A percentile compares a stretch with the other conserved stretches of the same genome.
phyloP scores from a whole-genome alignment of 1,140 invertebrate genomes.

The Liolophura sinensis region DNA sequence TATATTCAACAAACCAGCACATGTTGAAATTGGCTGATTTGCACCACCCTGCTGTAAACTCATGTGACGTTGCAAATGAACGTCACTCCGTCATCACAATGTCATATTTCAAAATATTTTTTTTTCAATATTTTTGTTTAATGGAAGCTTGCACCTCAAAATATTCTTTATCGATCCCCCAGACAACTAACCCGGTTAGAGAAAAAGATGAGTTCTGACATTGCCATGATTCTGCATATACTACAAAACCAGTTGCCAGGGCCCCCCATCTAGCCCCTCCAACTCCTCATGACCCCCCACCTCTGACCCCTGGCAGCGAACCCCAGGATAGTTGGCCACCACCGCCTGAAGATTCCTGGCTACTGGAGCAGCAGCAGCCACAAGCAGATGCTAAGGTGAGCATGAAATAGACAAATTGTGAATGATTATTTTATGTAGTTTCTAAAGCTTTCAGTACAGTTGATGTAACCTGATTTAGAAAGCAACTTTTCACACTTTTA shows the following conservation, averaged over 20 bases:
- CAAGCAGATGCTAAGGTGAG: constrained; percentile 4
- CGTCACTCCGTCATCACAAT: too few species aligned
- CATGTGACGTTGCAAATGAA: too few species aligned
- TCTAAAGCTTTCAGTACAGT: neutral
- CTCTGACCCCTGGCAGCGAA: constrained; percentile 13
- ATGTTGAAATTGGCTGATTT: too few species aligned
- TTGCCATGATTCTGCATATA: constrained; percentile 48
- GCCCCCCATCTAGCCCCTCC: neutral
- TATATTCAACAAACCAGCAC: too few species aligned
- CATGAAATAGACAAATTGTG: neutral
- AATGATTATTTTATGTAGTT: neutral
- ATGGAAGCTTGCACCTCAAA: neutral
- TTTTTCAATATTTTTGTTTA: too few species aligned
- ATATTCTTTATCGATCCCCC: constrained; percentile 6
- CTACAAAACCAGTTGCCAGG: constrained; percentile 29
- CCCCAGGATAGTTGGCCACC: constrained; percentile 22
- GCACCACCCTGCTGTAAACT: too few species aligned
- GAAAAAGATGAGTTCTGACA: constrained; percentile 52
- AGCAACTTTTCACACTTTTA: too few species aligned
- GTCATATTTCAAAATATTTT: too few species aligned
- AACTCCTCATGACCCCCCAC: constrained; percentile 8
- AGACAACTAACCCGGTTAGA: constrained; percentile 51
- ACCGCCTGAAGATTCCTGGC: constrained; percentile 20
- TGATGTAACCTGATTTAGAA: too few species aligned
- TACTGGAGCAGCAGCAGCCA: constrained; percentile 2